Evolutionary conservation across 2,888 invertebrate genomes (phyloP), one percentile per base, ranked within the genome.

Genomic region (Slavum lentiscoides): DNA sequence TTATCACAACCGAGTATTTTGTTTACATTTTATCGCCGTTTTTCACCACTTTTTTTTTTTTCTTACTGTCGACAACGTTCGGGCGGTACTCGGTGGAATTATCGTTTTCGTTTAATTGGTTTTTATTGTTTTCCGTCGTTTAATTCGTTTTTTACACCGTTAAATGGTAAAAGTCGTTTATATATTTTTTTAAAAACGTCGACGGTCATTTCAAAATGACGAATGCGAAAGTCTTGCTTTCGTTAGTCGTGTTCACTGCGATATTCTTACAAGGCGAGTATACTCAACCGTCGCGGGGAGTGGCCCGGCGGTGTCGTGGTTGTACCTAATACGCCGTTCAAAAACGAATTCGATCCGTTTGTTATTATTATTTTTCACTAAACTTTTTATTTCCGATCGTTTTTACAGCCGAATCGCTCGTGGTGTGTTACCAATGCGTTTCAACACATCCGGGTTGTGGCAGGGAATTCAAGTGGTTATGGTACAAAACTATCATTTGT

Each of bases 341-440:
- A 21, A 37, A 58, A 5, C 39, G 0, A 17, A 39, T 15, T 53
- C 2, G 30, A 4, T 30, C 4, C 13, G 21, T 13, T 39, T 6
- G 4, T 49, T 21, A 21, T 43, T 43, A 21, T 67, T 4, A n/a
- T 9, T 9, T 9, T 43, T 9, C 7, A 9, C 1, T 9, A 9
- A 9, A 7, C n/a, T 55, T 21, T n/a, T 8, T 43, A 49, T 62
- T 73, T 53, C 9, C 19, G 11, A 5, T 61, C 59, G n/a, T 61
- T 67, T 30, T 59, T 68, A 61, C 19, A 74, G 74, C 61, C 64
- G 68, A 82, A 49, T 61, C 84, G 17, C 81, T 15, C 15, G 55
- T 95, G 85, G 94, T 94, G 91, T 96, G 96, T 86, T 96, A 96
- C 85, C 92, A 93, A 85, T 96, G 96, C 86, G 94, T 93, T 23